A percentile compares a stretch with the other conserved stretches of the same genome.
These are phyloP conservation scores for Eupithecia centaureata DNA, from an alignment of 2,888 invertebrate species.

Conservation along the genomic window DNA sequence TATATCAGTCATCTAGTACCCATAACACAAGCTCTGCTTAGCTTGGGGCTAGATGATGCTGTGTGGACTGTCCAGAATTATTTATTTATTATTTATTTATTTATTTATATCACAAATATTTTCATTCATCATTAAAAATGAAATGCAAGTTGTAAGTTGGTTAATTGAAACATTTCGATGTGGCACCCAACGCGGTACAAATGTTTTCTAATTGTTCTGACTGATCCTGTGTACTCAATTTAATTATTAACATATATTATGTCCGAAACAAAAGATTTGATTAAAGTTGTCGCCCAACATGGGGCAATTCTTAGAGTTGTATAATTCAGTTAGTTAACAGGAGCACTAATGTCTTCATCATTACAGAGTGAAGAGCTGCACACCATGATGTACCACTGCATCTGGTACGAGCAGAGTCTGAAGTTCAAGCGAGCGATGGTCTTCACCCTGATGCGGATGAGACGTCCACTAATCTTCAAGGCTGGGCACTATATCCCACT, in stretches of 20 bases:
- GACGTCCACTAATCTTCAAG: conserved; percentile 57
- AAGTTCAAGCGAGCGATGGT: conserved; percentile 71
- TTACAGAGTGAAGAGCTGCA: conserved; percentile 71
- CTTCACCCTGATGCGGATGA: conserved; percentile 78
- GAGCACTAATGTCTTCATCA: neutral
- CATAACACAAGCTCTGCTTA: too few relatives aligned
- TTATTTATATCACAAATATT: too few relatives aligned
- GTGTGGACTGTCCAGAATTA: too few relatives aligned
- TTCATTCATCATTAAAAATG: too few relatives aligned
- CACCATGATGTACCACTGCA: conserved; percentile 76
- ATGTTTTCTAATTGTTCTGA: too few relatives aligned
- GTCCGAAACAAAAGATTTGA: neutral
- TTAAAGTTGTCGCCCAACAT: conserved; percentile 27
- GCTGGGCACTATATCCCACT: conserved; percentile 44
- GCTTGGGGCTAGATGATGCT: too few relatives aligned
- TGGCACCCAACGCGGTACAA: neutral
- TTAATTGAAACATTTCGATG: neutral
- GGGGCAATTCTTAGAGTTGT: neutral
- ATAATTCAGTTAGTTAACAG: neutral
- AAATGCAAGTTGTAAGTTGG: neutral
- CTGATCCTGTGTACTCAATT: neutral
- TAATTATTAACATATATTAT: neutral
- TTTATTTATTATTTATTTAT: too few relatives aligned
- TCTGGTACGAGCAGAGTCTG: conserved; percentile 80
- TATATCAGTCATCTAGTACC: too few relatives aligned